Percentiles rank a stretch among this genome's conserved stretches.
phyloP scores from a whole-genome alignment of 2,888 invertebrate species.

The Leucozona laternaria region DNA sequence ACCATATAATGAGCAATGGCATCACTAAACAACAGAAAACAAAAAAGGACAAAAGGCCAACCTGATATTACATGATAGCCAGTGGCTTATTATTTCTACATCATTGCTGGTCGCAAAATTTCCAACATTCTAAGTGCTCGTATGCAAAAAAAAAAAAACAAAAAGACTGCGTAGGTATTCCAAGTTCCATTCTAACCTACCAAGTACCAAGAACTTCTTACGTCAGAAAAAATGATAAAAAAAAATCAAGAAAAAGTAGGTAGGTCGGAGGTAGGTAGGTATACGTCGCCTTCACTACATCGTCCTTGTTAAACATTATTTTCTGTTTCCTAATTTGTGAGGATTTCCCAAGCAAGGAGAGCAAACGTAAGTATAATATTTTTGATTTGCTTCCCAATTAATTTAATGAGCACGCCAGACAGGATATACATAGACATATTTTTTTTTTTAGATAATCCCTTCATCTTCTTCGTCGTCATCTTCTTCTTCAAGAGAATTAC shows the following conservation, averaged over 20 bases:
- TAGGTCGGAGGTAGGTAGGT: not conserved
- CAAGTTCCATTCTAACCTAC: not conserved
- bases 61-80: constrained; percentile 15
- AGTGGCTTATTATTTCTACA: constrained; percentile 39
- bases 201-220: constrained; percentile 1
- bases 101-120: constrained; percentile 1
- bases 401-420: constrained; percentile 75
- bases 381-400: constrained; percentile 76
- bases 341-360: constrained; percentile 67
- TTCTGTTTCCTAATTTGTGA: constrained; percentile 70
- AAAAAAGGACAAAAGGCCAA: constrained; percentile 36
- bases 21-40: not conserved
- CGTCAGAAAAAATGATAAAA: constrained; percentile 13
- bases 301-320: constrained; percentile 70
- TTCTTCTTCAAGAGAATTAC: constrained; percentile 9
- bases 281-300: constrained; percentile 46
- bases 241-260: constrained; percentile 2
- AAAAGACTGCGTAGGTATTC: constrained; percentile 41
- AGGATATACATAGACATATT: constrained; percentile 66
- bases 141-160: constrained; percentile 21
- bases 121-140: constrained; percentile 17
- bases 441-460: constrained; percentile 64
- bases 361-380: constrained; percentile 66
- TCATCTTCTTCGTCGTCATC: constrained; percentile 16
- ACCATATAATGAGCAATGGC: constrained; percentile 8